A percentile compares a stretch with the other conserved stretches of the same genome.
These are phyloP conservation scores for Microcebus ravelobensis DNA, from an alignment of 2,113 vertebrate genomes.

Conservation along the genomic window DNA sequence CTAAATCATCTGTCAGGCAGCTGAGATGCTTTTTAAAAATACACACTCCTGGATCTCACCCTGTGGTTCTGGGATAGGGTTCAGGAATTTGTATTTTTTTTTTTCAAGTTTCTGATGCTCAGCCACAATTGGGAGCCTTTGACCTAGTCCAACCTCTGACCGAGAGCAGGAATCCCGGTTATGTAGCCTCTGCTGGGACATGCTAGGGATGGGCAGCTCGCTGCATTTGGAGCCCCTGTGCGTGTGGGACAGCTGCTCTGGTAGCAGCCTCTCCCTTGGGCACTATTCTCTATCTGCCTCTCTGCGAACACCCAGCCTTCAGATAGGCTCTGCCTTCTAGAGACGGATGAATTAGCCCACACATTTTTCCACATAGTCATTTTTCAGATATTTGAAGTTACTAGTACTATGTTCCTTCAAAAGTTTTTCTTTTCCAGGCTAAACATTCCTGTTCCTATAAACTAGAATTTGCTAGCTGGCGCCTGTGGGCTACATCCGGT, in stretches of 20 bases:
- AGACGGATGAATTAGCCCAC: background rate
- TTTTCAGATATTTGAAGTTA: background rate
- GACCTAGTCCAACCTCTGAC: background rate
- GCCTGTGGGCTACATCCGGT: slow-evolving; percentile 59
- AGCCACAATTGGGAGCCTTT: background rate
- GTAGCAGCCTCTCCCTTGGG: too few species aligned
- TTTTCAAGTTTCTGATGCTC: background rate
- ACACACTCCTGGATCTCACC: background rate
- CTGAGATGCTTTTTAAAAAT: background rate
- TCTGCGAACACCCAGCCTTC: background rate
- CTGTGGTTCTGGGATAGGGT: background rate
- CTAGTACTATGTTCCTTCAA: background rate
- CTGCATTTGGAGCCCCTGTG: background rate
- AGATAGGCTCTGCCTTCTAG: background rate
- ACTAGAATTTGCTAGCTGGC: slow-evolving; percentile 49
- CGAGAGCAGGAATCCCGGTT: background rate
- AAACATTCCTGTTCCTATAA: slow-evolving; percentile 49
- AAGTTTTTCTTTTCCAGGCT: slow-evolving; percentile 10
- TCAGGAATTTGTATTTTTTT: background rate
- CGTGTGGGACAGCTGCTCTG: background rate
- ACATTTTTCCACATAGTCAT: background rate
- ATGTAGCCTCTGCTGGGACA: background rate
- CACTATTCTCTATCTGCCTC: background rate
- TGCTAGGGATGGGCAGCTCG: background rate
- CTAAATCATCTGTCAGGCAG: background rate